These are phyloP conservation scores for Thamnophis elegans DNA, from an alignment of 2,797 vertebrate genomes.

Conservation along the genomic window DNA sequence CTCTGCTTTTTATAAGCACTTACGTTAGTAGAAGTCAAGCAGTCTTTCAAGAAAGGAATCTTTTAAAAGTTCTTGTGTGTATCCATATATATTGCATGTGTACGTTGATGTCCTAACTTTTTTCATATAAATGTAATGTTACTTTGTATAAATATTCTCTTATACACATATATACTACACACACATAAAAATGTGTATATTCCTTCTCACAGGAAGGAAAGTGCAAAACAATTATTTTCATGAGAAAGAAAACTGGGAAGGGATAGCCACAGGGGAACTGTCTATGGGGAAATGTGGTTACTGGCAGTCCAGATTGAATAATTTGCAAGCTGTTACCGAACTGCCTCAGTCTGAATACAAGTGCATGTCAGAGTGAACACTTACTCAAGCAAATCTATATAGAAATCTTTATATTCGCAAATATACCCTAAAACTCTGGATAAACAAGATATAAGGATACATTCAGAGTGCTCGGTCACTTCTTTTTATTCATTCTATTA, in stretches of 20 bases:
- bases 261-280: neutral
- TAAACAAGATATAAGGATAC: neutral
- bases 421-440: too few relatives aligned
- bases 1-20: neutral
- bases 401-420: too few relatives aligned
- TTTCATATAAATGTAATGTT: neutral
- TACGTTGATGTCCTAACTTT: neutral
- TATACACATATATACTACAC: neutral
- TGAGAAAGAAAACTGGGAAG: neutral
- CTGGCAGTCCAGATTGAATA: neutral
- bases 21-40: neutral
- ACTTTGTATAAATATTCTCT: neutral
- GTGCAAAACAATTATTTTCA: neutral
- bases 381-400: too few relatives aligned
- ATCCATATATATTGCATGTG: neutral
- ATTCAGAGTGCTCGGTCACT: neutral
- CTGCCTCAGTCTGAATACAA: neutral
- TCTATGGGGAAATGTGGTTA: neutral
- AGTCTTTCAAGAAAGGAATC: neutral
- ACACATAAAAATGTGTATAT: neutral
- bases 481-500: neutral
- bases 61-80: neutral
- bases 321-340: neutral
- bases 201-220: neutral
- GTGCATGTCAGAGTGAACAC: too few relatives aligned